These are phyloP conservation scores for Eilema depressum DNA, from an alignment of 2,888 invertebrate species.

Conservation along the genomic window DNA sequence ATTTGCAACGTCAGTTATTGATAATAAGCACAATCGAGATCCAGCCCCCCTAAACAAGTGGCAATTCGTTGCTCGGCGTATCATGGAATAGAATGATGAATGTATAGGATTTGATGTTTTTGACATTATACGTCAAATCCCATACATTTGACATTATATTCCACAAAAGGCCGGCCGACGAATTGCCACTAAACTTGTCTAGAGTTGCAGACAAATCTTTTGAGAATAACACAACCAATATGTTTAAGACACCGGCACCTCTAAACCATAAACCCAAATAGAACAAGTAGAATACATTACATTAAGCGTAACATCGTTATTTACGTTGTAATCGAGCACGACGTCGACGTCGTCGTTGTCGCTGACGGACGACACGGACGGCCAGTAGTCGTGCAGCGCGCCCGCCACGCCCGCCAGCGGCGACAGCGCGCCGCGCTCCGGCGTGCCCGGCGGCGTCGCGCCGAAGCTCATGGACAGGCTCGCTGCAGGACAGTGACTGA, in stretches of 20 bases:
- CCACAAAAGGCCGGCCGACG: no score
- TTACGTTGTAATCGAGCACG: conserved; percentile 77
- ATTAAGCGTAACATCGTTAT: conserved; percentile 54
- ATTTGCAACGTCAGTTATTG: no score
- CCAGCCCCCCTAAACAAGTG: no score
- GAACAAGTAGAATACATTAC: conserved; percentile 33
- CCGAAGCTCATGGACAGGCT: conserved; percentile 32
- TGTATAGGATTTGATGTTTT: no score
- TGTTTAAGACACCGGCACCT: background rate
- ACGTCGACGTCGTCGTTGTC: conserved; percentile 78
- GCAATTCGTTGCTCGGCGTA: no score
- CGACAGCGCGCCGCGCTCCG: conserved; percentile 50
- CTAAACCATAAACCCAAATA: background rate
- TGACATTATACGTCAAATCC: no score
- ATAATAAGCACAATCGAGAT: no score
- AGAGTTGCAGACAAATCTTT: no score
- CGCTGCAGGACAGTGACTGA: no score
- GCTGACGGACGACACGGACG: conserved; percentile 71
- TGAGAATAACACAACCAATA: background rate
- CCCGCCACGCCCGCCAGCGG: conserved; percentile 46
- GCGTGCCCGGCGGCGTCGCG: conserved; percentile 52
- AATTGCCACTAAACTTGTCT: no score
- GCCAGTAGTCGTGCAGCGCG: conserved; percentile 73
- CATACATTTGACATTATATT: no score
- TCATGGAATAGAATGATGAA: no score